A percentile compares a stretch with the other conserved stretches of the same genome.
Conservation (phyloP, 2,113 vertebrate species). For the Camarhynchus parvulus region DNA sequence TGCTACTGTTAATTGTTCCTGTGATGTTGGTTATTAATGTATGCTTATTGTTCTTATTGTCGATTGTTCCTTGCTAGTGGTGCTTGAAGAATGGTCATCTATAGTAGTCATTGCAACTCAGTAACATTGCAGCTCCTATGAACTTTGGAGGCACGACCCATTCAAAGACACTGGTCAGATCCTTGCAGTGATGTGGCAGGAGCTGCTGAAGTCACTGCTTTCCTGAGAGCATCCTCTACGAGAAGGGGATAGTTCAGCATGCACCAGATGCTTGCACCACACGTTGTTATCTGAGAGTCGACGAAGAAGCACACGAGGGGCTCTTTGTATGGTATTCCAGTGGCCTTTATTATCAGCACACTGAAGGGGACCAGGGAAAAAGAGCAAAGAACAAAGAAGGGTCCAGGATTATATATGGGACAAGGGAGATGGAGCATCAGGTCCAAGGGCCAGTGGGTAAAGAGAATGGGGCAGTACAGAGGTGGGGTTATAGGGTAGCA, state of each 20-base stretch:
- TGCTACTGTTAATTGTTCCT: not conserved
- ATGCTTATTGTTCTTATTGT: not conserved
- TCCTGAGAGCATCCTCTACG: not conserved
- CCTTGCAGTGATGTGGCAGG: not conserved
- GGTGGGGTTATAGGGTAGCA: not conserved
- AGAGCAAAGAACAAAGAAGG: not conserved
- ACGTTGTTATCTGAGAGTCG: not conserved
- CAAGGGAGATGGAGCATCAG: not conserved
- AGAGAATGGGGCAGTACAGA: not conserved
- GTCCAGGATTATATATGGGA: not conserved
- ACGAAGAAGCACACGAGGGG: not conserved
- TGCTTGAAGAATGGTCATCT: not conserved
- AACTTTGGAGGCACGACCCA: not conserved
- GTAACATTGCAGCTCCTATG: not conserved
- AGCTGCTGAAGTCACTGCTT: not conserved
- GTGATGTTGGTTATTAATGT: not conserved
- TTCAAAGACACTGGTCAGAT: not conserved
- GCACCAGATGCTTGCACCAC: not conserved
- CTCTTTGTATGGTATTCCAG: not conserved
- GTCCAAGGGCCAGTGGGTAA: not conserved
- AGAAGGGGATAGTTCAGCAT: not conserved
- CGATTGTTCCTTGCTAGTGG: not conserved
- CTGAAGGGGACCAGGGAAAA: not conserved
- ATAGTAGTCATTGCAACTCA: not conserved
- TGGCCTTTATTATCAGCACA: not conserved